Base-by-base conservation (phyloP, 2,113 vertebrate genomes). In the Galbula dea region DNA sequence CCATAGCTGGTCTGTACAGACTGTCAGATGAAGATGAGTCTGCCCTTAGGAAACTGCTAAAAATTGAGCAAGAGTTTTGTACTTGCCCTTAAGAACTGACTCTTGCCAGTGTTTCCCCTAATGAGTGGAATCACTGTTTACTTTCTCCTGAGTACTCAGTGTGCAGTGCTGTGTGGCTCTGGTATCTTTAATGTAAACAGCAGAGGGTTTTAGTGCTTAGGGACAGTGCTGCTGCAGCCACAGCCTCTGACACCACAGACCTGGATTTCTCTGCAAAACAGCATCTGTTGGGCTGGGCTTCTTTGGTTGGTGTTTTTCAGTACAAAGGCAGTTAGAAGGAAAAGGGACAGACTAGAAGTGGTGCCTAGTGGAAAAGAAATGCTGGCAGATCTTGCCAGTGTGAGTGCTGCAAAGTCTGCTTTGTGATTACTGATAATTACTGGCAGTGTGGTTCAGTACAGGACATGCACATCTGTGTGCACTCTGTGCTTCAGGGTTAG, bases 321-420 rank as follows among this genome's bases (percentile, higher is more conserved):
- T 32, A 10, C 23, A 19, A 3, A 73, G 49, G 23, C 24, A 20
- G 2, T 11, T 26, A 7, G 19, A 14, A 18, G 43, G 32, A 32
- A 32, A 73, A 3, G 3, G 3, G n/a, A 16, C 27, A 7, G 15
- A 0, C 32, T 29, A 3, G 41, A 30, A 11, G 1, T 0, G 13
- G 32, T 19, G 66, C 62, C 88, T 30, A 1, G 2, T 16, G 74
- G 23, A 30, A 18, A 57, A 65, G 57, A 78, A 59, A 18, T 1
- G 58, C 27, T 84, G 52, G 32, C 85, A 59, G 41, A 12, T 54
- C 52, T 46, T 12, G 5, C 26, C 0, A 2, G 11, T 43, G 20
- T 14, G n/a, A 36, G 21, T 57, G 73, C 59, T 69, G 49, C 23
- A 7, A 2, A 54, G 24, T 26, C 55, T 73, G 26, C 5, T 43